These are phyloP conservation scores for Coracias cyanogaster DNA, from an alignment of 2,797 vertebrate genomes.

Conservation along the genomic window DNA sequence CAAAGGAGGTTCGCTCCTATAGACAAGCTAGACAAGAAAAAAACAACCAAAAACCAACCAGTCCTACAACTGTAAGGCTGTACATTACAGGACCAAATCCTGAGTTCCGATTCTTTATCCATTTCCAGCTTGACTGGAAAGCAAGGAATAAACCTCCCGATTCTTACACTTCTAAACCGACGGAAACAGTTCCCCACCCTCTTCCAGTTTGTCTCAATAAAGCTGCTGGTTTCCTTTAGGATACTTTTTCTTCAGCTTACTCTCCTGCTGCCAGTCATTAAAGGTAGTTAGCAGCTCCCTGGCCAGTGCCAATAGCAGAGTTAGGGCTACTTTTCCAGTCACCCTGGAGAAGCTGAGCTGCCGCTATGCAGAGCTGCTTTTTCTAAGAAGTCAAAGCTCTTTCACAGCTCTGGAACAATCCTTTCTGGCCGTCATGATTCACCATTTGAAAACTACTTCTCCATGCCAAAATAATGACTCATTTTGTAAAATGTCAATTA, in stretches of 20 bases:
- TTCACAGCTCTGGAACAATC: background rate
- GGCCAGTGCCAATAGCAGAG: background rate
- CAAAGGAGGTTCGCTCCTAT: background rate
- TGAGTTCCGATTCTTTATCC: background rate
- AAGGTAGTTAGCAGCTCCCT: background rate
- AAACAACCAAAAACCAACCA: background rate
- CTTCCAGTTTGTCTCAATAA: background rate
- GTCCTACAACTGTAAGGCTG: background rate
- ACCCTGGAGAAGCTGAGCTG: background rate
- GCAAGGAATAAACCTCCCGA: background rate
- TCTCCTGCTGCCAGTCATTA: background rate
- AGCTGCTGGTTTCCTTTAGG: background rate
- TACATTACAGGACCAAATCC: background rate
- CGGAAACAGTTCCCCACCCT: background rate
- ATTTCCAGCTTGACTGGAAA: background rate
- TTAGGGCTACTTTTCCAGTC: background rate
- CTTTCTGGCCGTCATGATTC: background rate
- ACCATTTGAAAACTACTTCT: background rate
- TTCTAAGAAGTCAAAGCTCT: background rate
- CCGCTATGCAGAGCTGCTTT: background rate
- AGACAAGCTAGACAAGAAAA: background rate
- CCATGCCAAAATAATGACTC: background rate
- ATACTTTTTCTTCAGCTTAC: background rate
- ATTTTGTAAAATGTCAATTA: constrained; percentile 29
- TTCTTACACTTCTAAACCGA: background rate